These are phyloP conservation scores for Catagonus wagneri DNA, from an alignment of 2,113 vertebrate species.

Conservation along the genomic window DNA sequence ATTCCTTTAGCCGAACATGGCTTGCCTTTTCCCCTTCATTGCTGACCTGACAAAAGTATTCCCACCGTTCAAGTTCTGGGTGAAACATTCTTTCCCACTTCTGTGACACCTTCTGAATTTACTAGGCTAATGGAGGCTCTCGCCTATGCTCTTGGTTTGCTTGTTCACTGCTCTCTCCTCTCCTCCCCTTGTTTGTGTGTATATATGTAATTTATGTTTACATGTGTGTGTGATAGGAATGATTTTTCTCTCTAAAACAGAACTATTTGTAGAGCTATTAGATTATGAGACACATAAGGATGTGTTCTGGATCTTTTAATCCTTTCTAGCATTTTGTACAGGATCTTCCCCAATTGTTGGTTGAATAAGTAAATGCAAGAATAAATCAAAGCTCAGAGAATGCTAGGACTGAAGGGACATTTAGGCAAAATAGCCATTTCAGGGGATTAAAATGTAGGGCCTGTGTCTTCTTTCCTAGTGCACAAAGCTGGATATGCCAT, in stretches of 20 bases:
- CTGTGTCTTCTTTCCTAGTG: background rate
- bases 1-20: background rate
- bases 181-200: background rate
- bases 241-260: background rate
- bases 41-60: background rate
- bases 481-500: background rate
- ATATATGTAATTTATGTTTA: background rate
- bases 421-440: background rate
- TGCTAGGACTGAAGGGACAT: background rate
- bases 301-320: background rate
- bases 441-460: background rate
- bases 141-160: background rate
- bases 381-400: background rate
- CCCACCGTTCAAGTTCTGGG: background rate
- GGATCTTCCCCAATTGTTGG: background rate
- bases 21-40: background rate
- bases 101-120: background rate
- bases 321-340: background rate
- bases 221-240: background rate
- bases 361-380: background rate
- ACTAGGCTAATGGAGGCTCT: background rate
- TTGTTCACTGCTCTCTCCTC: fast-evolving
- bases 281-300: background rate
- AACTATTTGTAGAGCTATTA: background rate
- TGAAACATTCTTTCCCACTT: background rate